Conservation (phyloP, 2,888 invertebrate genomes). For the Yponomeuta cagnagella region DNA sequence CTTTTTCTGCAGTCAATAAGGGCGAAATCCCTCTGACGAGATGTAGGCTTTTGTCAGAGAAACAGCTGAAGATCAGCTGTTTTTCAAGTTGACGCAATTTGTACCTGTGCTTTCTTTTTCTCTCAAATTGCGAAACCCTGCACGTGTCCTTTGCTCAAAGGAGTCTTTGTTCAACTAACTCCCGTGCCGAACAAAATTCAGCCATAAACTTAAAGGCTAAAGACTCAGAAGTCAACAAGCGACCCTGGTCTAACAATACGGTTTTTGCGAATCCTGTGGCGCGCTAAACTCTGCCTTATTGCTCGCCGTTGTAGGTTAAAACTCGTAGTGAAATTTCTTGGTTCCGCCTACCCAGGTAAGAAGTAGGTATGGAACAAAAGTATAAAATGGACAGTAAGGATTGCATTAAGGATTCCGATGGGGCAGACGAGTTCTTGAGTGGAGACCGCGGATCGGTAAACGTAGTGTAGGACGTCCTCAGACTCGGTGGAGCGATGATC, state of each 20-base stretch:
- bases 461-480: too few relatives aligned
- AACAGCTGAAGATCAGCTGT: constrained; percentile 56
- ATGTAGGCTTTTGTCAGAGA: not conserved
- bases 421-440: too few relatives aligned
- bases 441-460: too few relatives aligned
- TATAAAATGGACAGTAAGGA: not conserved
- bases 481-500: too few relatives aligned
- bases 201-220: not conserved
- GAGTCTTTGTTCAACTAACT: not conserved
- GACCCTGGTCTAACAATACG: too few relatives aligned
- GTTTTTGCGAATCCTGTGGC: too few relatives aligned
- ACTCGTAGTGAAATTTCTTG: not conserved
- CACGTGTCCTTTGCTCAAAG: constrained; percentile 29
- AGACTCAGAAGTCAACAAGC: not conserved
- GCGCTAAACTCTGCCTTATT: too few relatives aligned
- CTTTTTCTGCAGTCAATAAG: not conserved
- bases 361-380: not conserved
- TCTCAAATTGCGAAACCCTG: constrained; percentile 17
- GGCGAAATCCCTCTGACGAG: not conserved
- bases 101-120: constrained; percentile 24
- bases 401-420: not conserved
- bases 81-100: constrained; percentile 17
- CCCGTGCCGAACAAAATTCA: not conserved
- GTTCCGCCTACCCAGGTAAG: not conserved
- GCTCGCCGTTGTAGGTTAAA: too few relatives aligned